Percentiles rank a stretch among this genome's conserved stretches.
These are phyloP conservation scores for Paramuricea clavata DNA, from an alignment of 92 coral and sea anemone genomes.

Conservation along the genomic window DNA sequence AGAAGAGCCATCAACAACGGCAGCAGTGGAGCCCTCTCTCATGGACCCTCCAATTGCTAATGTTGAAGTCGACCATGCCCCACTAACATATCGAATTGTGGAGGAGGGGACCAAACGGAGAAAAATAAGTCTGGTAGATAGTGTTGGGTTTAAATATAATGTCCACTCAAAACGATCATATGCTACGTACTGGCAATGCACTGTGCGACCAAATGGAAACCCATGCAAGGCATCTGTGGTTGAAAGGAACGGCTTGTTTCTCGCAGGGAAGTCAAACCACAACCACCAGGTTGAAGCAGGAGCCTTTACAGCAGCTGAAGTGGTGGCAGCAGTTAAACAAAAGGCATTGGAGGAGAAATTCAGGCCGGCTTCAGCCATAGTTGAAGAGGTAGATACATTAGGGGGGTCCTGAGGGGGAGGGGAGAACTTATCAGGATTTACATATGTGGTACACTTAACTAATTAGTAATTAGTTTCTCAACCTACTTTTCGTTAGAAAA, in stretches of 20 bases:
- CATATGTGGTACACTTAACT: too few relatives aligned
- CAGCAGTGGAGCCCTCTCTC: background rate
- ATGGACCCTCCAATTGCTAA: background rate
- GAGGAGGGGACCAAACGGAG: conserved; percentile 31
- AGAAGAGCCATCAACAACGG: too few relatives aligned
- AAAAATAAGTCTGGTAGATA: conserved; percentile 52
- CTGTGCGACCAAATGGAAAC: conserved; percentile 62
- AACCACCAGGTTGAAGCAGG: conserved; percentile 58
- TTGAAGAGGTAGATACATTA: conserved; percentile 74
- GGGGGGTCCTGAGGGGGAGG: too few relatives aligned
- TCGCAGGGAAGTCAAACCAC: conserved; percentile 42
- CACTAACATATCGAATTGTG: conserved; percentile 29
- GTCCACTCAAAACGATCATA: conserved; percentile 44
- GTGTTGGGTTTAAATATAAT: conserved; percentile 55
- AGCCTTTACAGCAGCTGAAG: conserved; percentile 16
- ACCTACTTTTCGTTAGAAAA: too few relatives aligned
- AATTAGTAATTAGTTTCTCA: too few relatives aligned
- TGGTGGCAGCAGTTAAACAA: conserved; percentile 43
- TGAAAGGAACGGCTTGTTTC: conserved; percentile 53
- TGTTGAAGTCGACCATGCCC: background rate
- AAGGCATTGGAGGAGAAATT: conserved; percentile 58
- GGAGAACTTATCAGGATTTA: too few relatives aligned
- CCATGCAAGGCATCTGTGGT: conserved; percentile 52
- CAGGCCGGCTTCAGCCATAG: conserved; percentile 71
- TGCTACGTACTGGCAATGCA: conserved; percentile 76